phyloP scores from a whole-genome alignment of 2,113 vertebrate species.

The Saguinus midas region DNA sequence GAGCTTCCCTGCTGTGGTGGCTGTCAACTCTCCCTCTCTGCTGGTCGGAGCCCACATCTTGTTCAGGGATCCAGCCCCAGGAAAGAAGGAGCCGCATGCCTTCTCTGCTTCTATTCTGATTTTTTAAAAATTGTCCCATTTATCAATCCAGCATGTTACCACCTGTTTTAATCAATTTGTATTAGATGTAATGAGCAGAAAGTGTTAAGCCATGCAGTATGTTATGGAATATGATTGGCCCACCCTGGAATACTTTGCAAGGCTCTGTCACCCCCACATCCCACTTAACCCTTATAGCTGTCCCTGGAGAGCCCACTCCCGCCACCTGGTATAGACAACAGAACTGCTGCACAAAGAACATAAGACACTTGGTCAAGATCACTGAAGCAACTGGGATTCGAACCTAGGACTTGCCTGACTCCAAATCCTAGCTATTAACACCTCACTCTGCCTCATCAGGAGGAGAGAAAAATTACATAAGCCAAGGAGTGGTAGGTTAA shows the following conservation, averaged over 20 bases:
- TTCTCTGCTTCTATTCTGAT: not conserved
- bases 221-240: not conserved
- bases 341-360: not conserved
- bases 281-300: not conserved
- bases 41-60: not conserved
- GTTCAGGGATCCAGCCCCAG: not conserved
- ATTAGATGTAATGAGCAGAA: too few species aligned
- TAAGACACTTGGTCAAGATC: not conserved
- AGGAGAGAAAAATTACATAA: not conserved
- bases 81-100: not conserved
- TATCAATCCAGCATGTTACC: not conserved
- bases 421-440: not conserved
- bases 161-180: not conserved
- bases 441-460: not conserved
- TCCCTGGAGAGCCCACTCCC: not conserved
- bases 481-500: not conserved
- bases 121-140: not conserved
- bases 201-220: not conserved
- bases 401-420: not conserved
- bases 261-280: not conserved
- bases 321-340: not conserved
- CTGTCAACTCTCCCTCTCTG: not conserved
- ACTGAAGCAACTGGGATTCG: not conserved
- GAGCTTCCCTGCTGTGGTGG: not conserved
- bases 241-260: not conserved